Base-by-base conservation (phyloP, 1,140 invertebrate species). In the Notospermus geniculatus region DNA sequence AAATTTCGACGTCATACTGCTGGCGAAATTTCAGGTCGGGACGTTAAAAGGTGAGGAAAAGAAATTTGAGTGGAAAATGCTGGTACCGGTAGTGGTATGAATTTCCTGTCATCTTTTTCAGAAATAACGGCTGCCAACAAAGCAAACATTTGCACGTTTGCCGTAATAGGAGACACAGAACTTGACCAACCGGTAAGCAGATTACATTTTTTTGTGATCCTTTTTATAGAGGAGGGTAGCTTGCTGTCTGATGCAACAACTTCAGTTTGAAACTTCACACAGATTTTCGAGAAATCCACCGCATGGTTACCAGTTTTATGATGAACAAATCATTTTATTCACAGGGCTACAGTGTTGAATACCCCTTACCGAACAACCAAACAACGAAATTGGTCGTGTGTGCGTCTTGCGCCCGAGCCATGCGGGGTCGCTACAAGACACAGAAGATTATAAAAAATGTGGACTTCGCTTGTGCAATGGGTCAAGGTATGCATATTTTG, bases 121-220 rank as follows among this genome's bases (percentile, higher is more conserved):
- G 80, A 80, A 62, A 79, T 81, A 27, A 80, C 79, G 9, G 76
- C 78, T 7, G 79, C 80, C 9, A 81, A 76, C 65, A 74, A 74
- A 58, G 76, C 73, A 0, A 76, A 80, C 65, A 74, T 81, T 4
- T 81, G 80, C 63, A 79, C 78, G 11, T 79, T 69, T 65, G 68
- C 79, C 55, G 75, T 81, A n/a, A 66, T 71, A 28, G 61, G 70
- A 59, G 68, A 62, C 39, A 70, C 63, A 30, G 69, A 73, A 30
- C 73, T 81, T 55, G 75, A 80, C 60, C 80, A 81, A 61, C 77
- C 77, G 23, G 79, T 81, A 72, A 72, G 77, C 71, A n/a, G n/a
- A n/a, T n/a, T n/a, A n/a, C n/a, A n/a, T n/a, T n/a, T n/a, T n/a
- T n/a, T n/a, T n/a, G n/a, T n/a, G n/a, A n/a, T n/a, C n/a, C n/a